These are phyloP conservation scores for Pristionchus arcanus DNA, from an alignment of 2,888 invertebrate genomes.

Conservation along the genomic window DNA sequence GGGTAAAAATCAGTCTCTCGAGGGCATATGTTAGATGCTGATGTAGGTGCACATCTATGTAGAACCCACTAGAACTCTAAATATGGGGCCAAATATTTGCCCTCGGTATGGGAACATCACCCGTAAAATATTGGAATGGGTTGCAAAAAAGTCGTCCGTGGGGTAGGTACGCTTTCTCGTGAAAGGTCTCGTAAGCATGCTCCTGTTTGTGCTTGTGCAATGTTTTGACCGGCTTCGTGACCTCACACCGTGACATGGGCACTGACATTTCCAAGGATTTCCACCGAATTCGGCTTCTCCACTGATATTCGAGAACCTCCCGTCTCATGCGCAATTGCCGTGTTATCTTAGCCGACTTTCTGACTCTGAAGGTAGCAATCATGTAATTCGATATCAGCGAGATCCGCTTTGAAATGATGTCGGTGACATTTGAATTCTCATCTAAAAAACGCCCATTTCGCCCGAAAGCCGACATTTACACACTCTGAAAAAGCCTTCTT, in stretches of 20 bases:
- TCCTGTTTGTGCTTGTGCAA: background rate
- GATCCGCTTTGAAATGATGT: background rate
- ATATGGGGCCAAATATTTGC: no score
- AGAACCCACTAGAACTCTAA: no score
- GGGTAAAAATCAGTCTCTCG: no score
- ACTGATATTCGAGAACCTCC: background rate
- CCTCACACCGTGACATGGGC: background rate
- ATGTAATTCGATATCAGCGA: background rate
- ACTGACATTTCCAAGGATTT: background rate
- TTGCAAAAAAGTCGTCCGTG: no score
- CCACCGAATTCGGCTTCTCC: background rate
- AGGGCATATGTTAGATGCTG: no score
- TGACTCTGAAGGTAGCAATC: background rate
- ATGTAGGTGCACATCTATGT: no score
- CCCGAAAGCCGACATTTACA: background rate
- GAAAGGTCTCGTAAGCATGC: background rate
- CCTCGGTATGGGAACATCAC: no score
- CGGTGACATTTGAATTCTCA: background rate
- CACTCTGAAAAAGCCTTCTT: background rate
- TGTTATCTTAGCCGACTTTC: background rate
- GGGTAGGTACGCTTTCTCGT: no score
- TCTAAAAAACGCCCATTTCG: background rate
- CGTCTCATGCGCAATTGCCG: background rate
- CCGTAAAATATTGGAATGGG: no score
- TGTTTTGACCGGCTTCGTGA: background rate